Evolutionary conservation across 1,140 invertebrate species (phyloP), one percentile per base, ranked within the genome.

Genomic region (Heliconius congener): DNA sequence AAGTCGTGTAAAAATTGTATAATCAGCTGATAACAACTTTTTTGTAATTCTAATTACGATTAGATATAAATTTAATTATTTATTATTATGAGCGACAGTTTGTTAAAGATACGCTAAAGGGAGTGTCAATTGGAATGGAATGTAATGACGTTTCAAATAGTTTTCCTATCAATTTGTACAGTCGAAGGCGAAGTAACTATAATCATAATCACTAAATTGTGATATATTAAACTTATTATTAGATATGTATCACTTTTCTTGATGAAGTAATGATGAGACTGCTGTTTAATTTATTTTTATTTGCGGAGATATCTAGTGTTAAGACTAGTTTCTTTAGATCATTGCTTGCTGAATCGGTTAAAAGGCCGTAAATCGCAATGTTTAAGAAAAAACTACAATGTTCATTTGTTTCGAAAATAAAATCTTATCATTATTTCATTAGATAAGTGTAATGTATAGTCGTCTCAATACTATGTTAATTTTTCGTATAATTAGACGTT

Each of bases 191-290:
- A 82, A 81, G 75, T 79, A 71, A 80, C 37, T 81, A 76, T 83
- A 85, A 86, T 80, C 82, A 85, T 87, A 82, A 86, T 85, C 85
- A 86, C 82, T 57, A 78, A 82, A 82, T 77, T 88, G 86, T 88
- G 86, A 88, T 88, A 80, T 75, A 55, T 80, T 80, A 76, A 77
- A 81, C 55, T 66, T 74, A 78, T 70, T 71, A 75, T 79, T 42
- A 42, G 50, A 30, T 30, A 23, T 66, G 60, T 66, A 30, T 71
- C 37, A 70, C 19, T 70, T 70, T 9, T 42, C 42, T 73, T 60
- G 50, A 78, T 72, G 19, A 46, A 78, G 37, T 78, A 34, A 71
- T 66, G 34, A 52, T 55, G 66, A 75, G n/a, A 60, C 18, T 16
- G 27, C 4, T 52, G 5, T 46, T 1, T 46, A 46, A 46, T 46